Percentiles rank a stretch among this genome's conserved stretches.
Conservation (phyloP, 2,797 vertebrate species). For the Pangasius djambal region DNA sequence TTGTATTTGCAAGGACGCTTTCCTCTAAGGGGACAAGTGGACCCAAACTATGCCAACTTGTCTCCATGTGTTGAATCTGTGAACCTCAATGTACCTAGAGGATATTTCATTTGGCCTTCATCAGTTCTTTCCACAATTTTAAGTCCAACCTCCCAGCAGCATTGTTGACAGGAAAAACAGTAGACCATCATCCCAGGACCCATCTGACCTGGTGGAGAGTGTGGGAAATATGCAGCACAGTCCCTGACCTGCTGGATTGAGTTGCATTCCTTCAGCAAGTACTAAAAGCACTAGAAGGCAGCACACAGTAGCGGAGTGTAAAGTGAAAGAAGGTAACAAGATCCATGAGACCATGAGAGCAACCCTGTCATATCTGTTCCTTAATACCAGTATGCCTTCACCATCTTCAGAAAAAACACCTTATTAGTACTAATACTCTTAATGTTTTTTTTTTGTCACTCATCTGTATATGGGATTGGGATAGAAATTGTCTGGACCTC, state of each 20-base stretch:
- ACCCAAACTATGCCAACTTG: background rate
- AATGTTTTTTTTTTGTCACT: background rate
- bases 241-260: background rate
- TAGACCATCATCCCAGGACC: background rate
- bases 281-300: background rate
- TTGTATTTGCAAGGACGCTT: background rate
- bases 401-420: background rate
- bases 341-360: background rate
- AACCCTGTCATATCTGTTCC: background rate
- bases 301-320: background rate
- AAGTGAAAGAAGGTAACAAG: background rate
- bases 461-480: background rate
- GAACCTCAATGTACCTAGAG: background rate
- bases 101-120: background rate
- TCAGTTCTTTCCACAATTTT: slow-evolving; percentile 4
- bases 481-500: background rate
- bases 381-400: background rate
- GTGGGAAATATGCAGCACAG: slow-evolving; percentile 6
- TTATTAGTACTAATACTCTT: background rate
- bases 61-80: background rate
- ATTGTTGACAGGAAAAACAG: slow-evolving; percentile 16
- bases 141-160: background rate
- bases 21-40: background rate
- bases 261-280: background rate
- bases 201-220: background rate